Evolutionary conservation across 2,797 vertebrate genomes (phyloP), one percentile per base, ranked within the genome.

Genomic region (Gallirallus australis): DNA sequence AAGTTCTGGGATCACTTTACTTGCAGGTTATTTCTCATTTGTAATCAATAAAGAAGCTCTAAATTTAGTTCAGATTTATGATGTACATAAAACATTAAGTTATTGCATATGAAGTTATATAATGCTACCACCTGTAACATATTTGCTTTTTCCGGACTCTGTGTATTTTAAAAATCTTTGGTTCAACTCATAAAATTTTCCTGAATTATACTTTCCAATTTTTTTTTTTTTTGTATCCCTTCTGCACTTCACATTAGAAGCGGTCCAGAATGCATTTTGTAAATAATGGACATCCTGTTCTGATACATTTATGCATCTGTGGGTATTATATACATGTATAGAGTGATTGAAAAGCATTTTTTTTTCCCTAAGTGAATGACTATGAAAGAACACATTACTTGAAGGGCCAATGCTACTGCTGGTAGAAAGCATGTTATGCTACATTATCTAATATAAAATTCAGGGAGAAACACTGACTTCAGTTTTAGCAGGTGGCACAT

Each of bases 141-240:
- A 97, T 96, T 97, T 96, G 40, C 89, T 95, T 97, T 89, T 96
- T 97, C 97, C 87, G 82, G 93, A 86, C 93, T 92, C 89, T 94
- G 73, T 92, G 72, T 80, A 92, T 95, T 96, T 97, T 94, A 89
- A 94, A 96, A 94, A 94, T 79, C 85, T 93, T 96, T 84, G 33
- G 20, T 94, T 94, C 65, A 94, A 37, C 78, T 96, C 92, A 89
- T 96, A 95, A 97, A 96, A 87, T 83, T 94, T 88, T 92, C 40
- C 78, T 82, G 77, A 94, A 94, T 82, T 94, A 86, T 72, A 76
- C 88, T 86, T 91, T 95, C 54, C 16, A 50, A 37, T 37, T 31
- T 35, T 81, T 61, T 45, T 42, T 42, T 19, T 45, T 45, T 45
- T 60, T 90, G 77, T 59, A 42, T 64, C 27, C 48, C 28, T 77